Evolutionary conservation across 2,113 vertebrate genomes (phyloP).

Genomic region (Megaceryle maxima): DNA sequence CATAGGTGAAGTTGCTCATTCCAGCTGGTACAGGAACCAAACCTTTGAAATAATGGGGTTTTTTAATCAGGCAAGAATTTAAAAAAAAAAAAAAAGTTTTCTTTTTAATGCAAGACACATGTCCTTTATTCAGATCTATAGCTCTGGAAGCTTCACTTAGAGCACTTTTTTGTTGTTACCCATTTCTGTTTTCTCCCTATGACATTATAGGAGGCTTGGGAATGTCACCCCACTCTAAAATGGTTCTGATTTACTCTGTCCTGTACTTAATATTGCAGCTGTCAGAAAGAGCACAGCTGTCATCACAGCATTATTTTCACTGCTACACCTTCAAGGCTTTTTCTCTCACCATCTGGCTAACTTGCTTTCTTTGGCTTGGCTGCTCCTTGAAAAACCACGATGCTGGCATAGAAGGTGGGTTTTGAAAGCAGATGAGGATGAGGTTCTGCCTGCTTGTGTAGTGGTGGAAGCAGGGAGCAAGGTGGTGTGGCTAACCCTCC

Average conservation of each 20-base stretch:
- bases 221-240: neutral
- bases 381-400: neutral
- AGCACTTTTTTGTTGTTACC: neutral
- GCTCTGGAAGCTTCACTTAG: neutral
- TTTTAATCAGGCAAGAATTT: neutral
- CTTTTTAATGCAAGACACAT: neutral
- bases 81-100: neutral
- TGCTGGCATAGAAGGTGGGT: accelerated
- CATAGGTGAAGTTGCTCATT: neutral
- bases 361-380: neutral
- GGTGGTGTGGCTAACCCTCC: neutral
- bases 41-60: neutral
- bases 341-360: neutral
- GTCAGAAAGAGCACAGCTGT: neutral
- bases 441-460: neutral
- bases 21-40: neutral
- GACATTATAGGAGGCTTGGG: neutral
- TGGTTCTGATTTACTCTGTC: neutral
- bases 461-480: neutral
- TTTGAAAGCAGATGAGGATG: neutral
- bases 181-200: neutral
- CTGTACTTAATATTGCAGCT: neutral
- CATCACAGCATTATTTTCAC: neutral
- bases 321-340: neutral
- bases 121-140: neutral